Evolutionary conservation across 2,797 vertebrate genomes (phyloP).

Genomic region (Anguilla obscura): DNA sequence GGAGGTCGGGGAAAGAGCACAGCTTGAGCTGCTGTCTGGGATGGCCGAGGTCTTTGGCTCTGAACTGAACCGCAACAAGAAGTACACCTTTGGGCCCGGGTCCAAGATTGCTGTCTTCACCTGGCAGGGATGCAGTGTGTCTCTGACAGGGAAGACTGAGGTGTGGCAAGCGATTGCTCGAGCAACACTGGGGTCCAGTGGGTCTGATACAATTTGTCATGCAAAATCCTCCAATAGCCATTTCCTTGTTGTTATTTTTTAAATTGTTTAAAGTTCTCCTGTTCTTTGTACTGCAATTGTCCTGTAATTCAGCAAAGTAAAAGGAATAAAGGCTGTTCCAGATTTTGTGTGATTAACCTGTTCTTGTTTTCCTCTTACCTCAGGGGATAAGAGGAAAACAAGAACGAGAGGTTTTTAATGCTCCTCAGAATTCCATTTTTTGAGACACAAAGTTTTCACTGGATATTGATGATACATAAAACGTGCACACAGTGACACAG

Average conservation of each 20-base stretch:
- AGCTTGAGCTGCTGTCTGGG: slow-evolving; percentile 87
- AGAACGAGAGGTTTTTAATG: not conserved
- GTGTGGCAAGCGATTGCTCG: slow-evolving; percentile 56
- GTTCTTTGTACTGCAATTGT: not conserved
- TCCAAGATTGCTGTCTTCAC: slow-evolving; percentile 97
- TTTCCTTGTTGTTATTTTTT: not conserved
- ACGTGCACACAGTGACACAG: not conserved
- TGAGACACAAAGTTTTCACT: not conserved
- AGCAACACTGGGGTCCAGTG: not conserved
- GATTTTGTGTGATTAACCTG: not conserved
- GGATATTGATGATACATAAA: not conserved
- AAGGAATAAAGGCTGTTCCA: not conserved
- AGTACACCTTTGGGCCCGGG: slow-evolving; percentile 90
- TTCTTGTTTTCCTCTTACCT: too few relatives aligned
- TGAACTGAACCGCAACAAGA: slow-evolving; percentile 95
- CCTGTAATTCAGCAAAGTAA: not conserved
- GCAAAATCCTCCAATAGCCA: not conserved
- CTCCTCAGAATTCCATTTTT: too few relatives aligned
- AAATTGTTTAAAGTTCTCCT: not conserved
- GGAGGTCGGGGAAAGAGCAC: slow-evolving; percentile 85
- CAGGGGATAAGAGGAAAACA: not conserved
- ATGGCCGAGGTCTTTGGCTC: slow-evolving; percentile 95
- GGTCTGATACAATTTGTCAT: not conserved
- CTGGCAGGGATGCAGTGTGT: slow-evolving; percentile 94
- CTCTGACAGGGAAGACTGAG: slow-evolving; percentile 90